Conservation (phyloP, 92 coral and sea anemone species). For the Metridium senile region DNA sequence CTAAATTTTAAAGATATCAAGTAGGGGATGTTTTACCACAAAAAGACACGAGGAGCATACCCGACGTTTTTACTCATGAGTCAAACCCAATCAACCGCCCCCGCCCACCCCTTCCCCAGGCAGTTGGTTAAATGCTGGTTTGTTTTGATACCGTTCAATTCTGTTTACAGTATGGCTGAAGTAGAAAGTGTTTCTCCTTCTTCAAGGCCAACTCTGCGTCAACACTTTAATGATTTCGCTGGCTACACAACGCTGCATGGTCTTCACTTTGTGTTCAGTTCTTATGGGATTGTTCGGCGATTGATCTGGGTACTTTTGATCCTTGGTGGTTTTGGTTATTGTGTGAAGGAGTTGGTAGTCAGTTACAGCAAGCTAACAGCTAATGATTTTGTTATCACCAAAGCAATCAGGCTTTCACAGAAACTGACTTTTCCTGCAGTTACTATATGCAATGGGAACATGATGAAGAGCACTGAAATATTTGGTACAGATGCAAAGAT, state of each 20-base stretch:
- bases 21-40: too few species aligned
- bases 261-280: conserved; percentile 26
- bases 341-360: conserved; percentile 2
- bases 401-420: conserved; percentile 7
- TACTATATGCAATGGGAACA: conserved; percentile 56
- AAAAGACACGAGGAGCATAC: too few species aligned
- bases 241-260: conserved; percentile 60
- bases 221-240: conserved; percentile 21
- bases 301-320: conserved; percentile 27
- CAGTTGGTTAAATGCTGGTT: too few species aligned
- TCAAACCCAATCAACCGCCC: too few species aligned
- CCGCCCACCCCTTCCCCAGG: too few species aligned
- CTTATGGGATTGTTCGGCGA: conserved; percentile 28
- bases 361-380: conserved; percentile 26
- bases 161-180: too few species aligned
- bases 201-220: too few species aligned
- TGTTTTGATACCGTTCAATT: too few species aligned
- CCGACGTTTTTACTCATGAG: too few species aligned
- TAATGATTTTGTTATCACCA: conserved; percentile 28
- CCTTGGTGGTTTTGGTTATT: conserved; percentile 3
- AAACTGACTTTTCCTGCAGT: conserved; percentile 44
- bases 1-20: too few species aligned
- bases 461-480: not conserved
- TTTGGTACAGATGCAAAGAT: not conserved
- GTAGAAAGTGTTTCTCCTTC: too few species aligned